Base-by-base conservation (phyloP, 1,140 invertebrate species). In the Caenorhabditis tropicalis region DNA sequence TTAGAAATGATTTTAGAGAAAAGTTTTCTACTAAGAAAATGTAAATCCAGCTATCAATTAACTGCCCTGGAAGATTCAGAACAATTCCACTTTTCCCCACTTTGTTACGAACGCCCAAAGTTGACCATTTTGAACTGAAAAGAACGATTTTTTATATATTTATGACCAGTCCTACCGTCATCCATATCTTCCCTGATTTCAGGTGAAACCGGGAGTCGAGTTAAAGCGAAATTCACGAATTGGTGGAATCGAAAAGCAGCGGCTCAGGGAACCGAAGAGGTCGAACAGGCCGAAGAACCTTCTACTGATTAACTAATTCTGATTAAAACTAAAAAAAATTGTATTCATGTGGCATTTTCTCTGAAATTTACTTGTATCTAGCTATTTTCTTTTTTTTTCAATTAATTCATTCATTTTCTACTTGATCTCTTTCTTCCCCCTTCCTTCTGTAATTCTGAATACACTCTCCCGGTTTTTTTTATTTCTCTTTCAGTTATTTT, bases 151-250 rank as follows among this genome's bases (percentile, higher is more conserved):
- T n/a, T n/a, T n/a, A n/a, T n/a, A n/a, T n/a, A n/a, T n/a, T n/a
- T n/a, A n/a, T n/a, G n/a, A n/a, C n/a, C n/a, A n/a, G n/a, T n/a
- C n/a, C n/a, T n/a, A n/a, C n/a, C n/a, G n/a, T n/a, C 12, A 5
- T 43, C 39, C 39, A 43, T 6, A 5, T 43, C 12, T 43, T 43
- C 39, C 39, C 39, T 43, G 4, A 48, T 24, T 48, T 49, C 36
- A 81, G 79, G 80, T 6, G 84, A 81, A 39, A 85, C 80, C 10
- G 81, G 84, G 15, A 39, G 29, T 21, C 85, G 58, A 43, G 51
- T 85, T 43, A 85, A 85, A 24, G 36, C 31, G 16, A 82, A 60
- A 19, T 56, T 85, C 29, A 65, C 84, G 27, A 85, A 82, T 36
- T 85, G 84, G 84, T 60, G 85, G 56, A 70, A 82, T 48, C 60